phyloP scores from a whole-genome alignment of 2,888 invertebrate species.

The Drosophila barbarae region DNA sequence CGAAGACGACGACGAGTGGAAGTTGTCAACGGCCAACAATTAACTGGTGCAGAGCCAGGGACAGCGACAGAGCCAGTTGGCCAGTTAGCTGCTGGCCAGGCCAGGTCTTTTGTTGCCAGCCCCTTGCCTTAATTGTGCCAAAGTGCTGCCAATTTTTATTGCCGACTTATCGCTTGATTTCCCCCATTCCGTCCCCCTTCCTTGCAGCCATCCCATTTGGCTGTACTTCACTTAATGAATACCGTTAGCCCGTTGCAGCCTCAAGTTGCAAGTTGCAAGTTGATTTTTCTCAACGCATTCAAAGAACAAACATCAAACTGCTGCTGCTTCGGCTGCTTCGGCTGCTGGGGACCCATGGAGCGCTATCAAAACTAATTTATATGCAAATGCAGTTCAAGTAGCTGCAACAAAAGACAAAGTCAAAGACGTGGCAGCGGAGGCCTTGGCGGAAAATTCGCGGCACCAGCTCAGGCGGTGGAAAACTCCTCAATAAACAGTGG shows the following conservation, averaged over 20 bases:
- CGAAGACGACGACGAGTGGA: constrained; percentile 47
- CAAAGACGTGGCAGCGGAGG: constrained; percentile 29
- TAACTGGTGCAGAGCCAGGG: constrained; percentile 58
- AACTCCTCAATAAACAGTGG: constrained; percentile 40
- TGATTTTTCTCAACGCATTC: constrained; percentile 61
- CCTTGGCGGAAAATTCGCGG: constrained; percentile 30
- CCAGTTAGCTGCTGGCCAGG: constrained; percentile 20
- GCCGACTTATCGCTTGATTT: constrained; percentile 70
- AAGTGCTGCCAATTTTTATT: constrained; percentile 72
- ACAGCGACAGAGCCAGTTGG: constrained; percentile 3
- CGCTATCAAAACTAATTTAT: constrained; percentile 72
- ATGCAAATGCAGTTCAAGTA: constrained; percentile 73
- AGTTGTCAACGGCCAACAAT: constrained; percentile 70
- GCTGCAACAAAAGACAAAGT: constrained; percentile 59
- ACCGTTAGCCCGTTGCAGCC: constrained; percentile 57
- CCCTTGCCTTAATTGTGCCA: constrained; percentile 62
- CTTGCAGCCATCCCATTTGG: constrained; percentile 17
- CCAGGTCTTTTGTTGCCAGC: constrained; percentile 27
- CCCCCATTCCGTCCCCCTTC: neutral
- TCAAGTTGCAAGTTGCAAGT: constrained; percentile 8
- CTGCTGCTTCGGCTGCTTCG: constrained; percentile 13
- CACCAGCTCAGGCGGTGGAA: constrained; percentile 19
- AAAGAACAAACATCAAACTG: constrained; percentile 67
- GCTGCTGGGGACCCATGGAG: constrained; percentile 33
- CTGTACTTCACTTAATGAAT: constrained; percentile 70